Percentiles rank a stretch among this genome's conserved stretches.
phyloP scores from a whole-genome alignment of 2,888 invertebrate genomes.

The Ophonus ardosiacus region DNA sequence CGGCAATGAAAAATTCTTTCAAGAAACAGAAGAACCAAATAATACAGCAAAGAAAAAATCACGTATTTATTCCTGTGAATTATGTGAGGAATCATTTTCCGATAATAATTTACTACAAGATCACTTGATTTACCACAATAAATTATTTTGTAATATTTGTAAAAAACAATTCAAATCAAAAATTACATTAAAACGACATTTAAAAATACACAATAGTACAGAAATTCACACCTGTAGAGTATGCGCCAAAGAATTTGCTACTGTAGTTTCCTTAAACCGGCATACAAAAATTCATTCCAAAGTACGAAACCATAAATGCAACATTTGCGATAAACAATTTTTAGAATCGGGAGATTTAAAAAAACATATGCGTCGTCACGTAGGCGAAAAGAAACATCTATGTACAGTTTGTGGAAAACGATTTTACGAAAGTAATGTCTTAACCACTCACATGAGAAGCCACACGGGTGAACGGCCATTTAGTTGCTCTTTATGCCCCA shows the following conservation, averaged over 20 bases:
- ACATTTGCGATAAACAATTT: conserved; percentile 67
- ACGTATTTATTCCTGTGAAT: neutral
- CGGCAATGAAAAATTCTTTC: conserved; percentile 17
- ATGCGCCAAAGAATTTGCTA: conserved; percentile 67
- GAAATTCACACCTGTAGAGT: conserved; percentile 67
- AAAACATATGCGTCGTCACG: conserved; percentile 67
- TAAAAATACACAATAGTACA: conserved; percentile 67
- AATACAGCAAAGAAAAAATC: conserved; percentile 2
- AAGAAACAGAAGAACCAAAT: neutral
- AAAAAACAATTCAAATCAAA: conserved; percentile 65
- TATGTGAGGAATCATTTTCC: conserved; percentile 47
- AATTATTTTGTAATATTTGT: conserved; percentile 61
- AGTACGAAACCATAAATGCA: conserved; percentile 67
- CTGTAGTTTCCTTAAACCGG: conserved; percentile 66
- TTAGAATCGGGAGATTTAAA: conserved; percentile 68
- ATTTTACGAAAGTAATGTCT: conserved; percentile 64
- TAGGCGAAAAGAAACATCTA: conserved; percentile 67
- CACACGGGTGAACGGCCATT: conserved; percentile 99
- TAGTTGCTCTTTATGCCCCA: conserved; percentile 97
- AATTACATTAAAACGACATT: conserved; percentile 67
- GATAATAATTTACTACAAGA: conserved; percentile 25
- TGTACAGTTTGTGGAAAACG: conserved; percentile 66
- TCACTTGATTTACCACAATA: conserved; percentile 1
- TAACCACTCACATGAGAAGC: conserved; percentile 88
- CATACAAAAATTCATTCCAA: conserved; percentile 63